phyloP scores from a whole-genome alignment of 2,888 invertebrate genomes.

The Gordius sp. region DNA sequence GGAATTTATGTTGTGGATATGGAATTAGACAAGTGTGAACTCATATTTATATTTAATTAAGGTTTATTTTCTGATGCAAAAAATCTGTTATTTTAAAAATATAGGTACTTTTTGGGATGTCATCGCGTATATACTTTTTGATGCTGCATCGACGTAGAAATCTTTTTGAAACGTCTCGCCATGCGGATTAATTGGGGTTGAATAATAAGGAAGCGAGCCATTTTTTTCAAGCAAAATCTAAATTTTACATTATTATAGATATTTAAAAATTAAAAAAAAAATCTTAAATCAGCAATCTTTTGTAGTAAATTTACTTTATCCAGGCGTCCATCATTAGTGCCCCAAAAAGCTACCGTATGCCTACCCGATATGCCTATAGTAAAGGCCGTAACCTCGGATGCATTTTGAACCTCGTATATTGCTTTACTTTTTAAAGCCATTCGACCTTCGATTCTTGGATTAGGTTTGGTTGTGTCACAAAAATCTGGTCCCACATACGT shows the following conservation, averaged over 20 bases:
- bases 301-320: not conserved
- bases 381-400: not conserved
- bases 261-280: not conserved
- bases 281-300: not conserved
- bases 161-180: too few relatives aligned
- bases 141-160: not conserved
- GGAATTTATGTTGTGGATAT: too few relatives aligned
- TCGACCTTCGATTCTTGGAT: not conserved
- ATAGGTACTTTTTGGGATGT: not conserved
- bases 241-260: not conserved
- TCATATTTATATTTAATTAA: too few relatives aligned
- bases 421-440: not conserved
- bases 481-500: not conserved
- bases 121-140: not conserved
- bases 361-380: not conserved
- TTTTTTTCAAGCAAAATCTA: not conserved
- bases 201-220: too few relatives aligned
- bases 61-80: too few relatives aligned
- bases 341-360: not conserved
- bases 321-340: not conserved
- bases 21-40: too few relatives aligned
- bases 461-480: slow-evolving; percentile 12
- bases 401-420: not conserved
- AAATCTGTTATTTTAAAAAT: too few relatives aligned
- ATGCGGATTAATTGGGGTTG: too few relatives aligned